These are phyloP conservation scores for Drosophila kanapiae DNA, from an alignment of 1,140 invertebrate genomes.

Conservation along the genomic window DNA sequence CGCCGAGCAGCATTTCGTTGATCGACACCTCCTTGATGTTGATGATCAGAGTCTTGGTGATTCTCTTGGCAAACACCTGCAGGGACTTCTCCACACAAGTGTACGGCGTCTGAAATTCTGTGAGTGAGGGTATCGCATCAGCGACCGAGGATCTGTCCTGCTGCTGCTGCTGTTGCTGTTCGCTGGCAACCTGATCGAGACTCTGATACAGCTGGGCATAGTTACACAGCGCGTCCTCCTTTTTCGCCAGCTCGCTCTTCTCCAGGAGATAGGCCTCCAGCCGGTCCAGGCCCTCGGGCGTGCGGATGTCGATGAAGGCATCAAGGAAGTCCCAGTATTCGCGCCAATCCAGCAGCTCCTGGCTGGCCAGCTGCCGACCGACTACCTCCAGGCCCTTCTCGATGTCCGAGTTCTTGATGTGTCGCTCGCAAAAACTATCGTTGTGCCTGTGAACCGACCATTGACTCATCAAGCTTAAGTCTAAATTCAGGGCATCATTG, in stretches of 20 bases:
- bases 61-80: constrained; percentile 89
- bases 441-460: constrained; percentile 18
- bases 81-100: constrained; percentile 89
- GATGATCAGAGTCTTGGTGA: constrained; percentile 86
- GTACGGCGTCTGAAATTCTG: constrained; percentile 83
- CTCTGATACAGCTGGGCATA: constrained; percentile 44
- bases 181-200: constrained; percentile 42
- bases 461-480: constrained; percentile 14
- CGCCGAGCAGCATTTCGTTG: constrained; percentile 86
- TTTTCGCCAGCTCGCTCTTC: constrained; percentile 59
- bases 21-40: constrained; percentile 81
- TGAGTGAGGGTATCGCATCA: constrained; percentile 1
- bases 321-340: constrained; percentile 96
- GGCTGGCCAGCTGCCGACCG: constrained; percentile 91
- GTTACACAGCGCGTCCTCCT: constrained; percentile 20
- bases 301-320: constrained; percentile 91
- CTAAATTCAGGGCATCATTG: constrained; percentile 5
- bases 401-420: constrained; percentile 90
- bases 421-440: constrained; percentile 76
- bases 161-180: constrained; percentile 9
- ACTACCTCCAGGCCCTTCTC: constrained; percentile 94
- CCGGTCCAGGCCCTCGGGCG: constrained; percentile 89
- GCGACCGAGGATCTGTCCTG: constrained; percentile 6
- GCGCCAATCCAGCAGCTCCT: constrained; percentile 92
- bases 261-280: constrained; percentile 91